Base-by-base conservation (phyloP, 2,888 invertebrate species). In the Ypsolopha scabrella region DNA sequence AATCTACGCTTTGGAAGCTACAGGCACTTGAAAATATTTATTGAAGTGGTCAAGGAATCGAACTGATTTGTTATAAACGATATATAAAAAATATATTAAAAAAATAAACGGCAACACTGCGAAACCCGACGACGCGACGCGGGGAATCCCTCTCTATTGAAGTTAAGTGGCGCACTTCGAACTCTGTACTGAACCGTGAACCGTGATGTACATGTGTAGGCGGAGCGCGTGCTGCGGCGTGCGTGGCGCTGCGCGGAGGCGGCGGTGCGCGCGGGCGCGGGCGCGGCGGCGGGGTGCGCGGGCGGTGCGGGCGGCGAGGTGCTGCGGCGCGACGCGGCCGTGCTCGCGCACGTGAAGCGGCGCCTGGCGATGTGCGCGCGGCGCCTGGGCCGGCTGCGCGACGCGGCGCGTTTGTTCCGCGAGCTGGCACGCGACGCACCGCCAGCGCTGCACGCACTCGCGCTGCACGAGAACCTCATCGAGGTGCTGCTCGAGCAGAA, bases 161-260 rank as follows among this genome's bases (percentile, higher is more conserved):
- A n/a, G n/a, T n/a, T n/a, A n/a, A n/a, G n/a, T n/a, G n/a, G n/a
- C n/a, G n/a, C n/a, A n/a, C n/a, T n/a, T n/a, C n/a, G n/a, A n/a
- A n/a, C n/a, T n/a, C n/a, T n/a, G n/a, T n/a, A n/a, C n/a, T n/a
- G n/a, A n/a, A n/a, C n/a, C n/a, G n/a, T n/a, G n/a, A n/a, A n/a
- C n/a, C n/a, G n/a, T n/a, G n/a, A n/a, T n/a, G n/a, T n/a, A n/a
- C n/a, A n/a, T n/a, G n/a, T n/a, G n/a, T n/a, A 66, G 69, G 78
- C 78, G 46, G 77, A 77, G 60, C 65, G 75, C 53, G 63, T 74
- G 57, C 60, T 77, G 60, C 65, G 70, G 49, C 95, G 96, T 50
- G 98, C 98, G n/a, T 97, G 97, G 97, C 87, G 98, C 58, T 97
- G 97, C 81, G 89, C 98, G 49, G 97, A 97, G 87, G 94, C 96